These are phyloP conservation scores for Aldabrachelys gigantea DNA, from an alignment of 2,113 vertebrate species.

Conservation along the genomic window DNA sequence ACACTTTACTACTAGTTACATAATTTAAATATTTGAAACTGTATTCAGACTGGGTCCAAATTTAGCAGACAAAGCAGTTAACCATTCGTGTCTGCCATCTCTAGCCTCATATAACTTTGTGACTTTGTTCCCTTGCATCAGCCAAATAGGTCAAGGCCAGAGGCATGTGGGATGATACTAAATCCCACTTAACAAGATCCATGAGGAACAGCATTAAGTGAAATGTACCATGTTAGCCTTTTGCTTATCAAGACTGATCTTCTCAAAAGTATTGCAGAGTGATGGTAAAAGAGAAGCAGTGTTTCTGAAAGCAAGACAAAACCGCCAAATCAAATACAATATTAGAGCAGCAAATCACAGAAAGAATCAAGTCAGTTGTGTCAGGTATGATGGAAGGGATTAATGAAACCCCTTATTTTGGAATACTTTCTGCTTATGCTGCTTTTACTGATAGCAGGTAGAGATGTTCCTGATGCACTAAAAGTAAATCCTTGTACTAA, in stretches of 20 bases:
- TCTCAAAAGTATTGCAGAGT: not conserved
- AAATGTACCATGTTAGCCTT: not conserved
- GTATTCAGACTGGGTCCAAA: not conserved
- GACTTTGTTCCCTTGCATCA: not conserved
- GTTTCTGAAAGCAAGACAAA: not conserved
- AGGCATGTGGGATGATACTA: not conserved
- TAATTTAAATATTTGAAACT: not conserved
- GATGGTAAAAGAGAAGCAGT: not conserved
- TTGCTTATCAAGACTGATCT: not conserved
- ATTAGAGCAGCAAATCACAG: not conserved
- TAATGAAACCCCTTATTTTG: not conserved
- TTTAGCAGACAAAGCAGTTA: not conserved
- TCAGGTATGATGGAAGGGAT: not conserved
- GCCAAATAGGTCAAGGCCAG: not conserved
- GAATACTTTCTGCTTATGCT: not conserved
- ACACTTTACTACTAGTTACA: not conserved
- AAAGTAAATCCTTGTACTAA: not conserved
- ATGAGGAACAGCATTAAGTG: not conserved
- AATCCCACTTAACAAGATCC: not conserved
- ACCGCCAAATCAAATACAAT: not conserved
- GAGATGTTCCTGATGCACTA: not conserved
- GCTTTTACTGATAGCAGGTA: not conserved
- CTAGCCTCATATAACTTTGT: not conserved
- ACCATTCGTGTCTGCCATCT: constrained; percentile 3
- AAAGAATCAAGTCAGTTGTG: not conserved